phyloP scores from a whole-genome alignment of 2,888 invertebrate genomes.

The Netelia virgata region DNA sequence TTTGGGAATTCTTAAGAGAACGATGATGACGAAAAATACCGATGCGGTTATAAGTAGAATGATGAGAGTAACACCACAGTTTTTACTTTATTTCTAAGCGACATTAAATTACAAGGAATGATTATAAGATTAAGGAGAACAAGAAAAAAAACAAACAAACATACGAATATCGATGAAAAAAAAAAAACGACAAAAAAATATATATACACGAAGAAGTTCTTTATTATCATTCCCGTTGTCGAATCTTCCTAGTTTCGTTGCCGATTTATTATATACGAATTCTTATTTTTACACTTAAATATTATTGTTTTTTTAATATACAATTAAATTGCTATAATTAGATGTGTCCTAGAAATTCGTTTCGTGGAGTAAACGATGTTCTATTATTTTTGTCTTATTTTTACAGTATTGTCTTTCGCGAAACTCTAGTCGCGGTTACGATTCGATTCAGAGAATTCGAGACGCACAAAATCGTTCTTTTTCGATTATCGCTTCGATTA shows the following conservation, averaged over 20 bases:
- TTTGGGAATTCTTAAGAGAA: conserved; percentile 58
- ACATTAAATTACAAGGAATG: conserved; percentile 67
- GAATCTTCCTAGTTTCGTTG: conserved; percentile 44
- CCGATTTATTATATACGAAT: conserved; percentile 71
- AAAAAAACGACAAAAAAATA: conserved; percentile 59
- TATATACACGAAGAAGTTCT: conserved; percentile 63
- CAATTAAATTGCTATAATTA: background rate
- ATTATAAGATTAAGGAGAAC: conserved; percentile 62
- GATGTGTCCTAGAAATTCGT: background rate
- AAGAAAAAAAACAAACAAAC: conserved; percentile 56
- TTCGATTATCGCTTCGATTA: background rate
- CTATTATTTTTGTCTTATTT: background rate
- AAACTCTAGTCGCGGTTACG: background rate
- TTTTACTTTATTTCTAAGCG: conserved; percentile 71
- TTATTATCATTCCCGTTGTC: conserved; percentile 52
- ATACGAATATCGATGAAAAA: conserved; percentile 59
- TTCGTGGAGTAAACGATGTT: conserved; percentile 32
- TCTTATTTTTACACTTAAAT: conserved; percentile 63
- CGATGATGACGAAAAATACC: conserved; percentile 60
- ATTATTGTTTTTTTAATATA: conserved; percentile 63
- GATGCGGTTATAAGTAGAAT: conserved; percentile 68
- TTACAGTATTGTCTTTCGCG: conserved; percentile 16
- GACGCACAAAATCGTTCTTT: background rate
- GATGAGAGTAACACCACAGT: conserved; percentile 68
- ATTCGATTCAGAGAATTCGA: too few relatives aligned